Conservation (phyloP, 2,888 invertebrate species). For the Lycaena phlaeas region DNA sequence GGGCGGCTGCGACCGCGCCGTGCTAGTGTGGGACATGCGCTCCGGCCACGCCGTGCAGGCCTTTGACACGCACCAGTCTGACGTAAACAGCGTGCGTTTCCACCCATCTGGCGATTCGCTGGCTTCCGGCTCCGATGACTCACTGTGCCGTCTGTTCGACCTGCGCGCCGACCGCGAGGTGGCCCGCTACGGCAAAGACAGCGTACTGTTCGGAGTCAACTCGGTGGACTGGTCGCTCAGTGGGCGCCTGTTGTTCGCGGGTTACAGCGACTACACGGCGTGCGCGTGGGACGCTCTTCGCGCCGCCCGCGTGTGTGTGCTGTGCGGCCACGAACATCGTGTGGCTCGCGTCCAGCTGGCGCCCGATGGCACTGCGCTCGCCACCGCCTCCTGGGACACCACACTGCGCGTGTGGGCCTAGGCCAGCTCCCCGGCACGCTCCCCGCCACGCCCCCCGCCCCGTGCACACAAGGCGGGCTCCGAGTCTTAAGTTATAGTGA, state of each 20-base stretch:
- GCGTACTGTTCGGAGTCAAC: conserved; percentile 96
- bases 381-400: conserved; percentile 95
- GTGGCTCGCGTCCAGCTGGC: conserved; percentile 93
- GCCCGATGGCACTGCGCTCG: conserved; percentile 97
- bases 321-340: conserved; percentile 97
- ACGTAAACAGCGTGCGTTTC: conserved; percentile 97
- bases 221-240: conserved; percentile 98
- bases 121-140: conserved; percentile 95
- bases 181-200: conserved; percentile 95
- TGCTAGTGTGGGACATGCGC: conserved; percentile 99
- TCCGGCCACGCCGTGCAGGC: conserved; percentile 98
- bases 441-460: too few relatives aligned
- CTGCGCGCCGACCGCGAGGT: conserved; percentile 97
- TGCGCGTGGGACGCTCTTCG: conserved; percentile 99
- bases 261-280: conserved; percentile 98
- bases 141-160: conserved; percentile 94
- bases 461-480: background rate
- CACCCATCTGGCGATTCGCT: conserved; percentile 99
- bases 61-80: conserved; percentile 98
- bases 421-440: background rate
- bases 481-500: too few relatives aligned
- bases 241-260: conserved; percentile 95
- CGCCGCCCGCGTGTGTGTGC: conserved; percentile 88
- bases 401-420: conserved; percentile 36
- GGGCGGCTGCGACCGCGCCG: conserved; percentile 97